A percentile compares a stretch with the other conserved stretches of the same genome.
Conservation (phyloP, 2,888 invertebrate species). For the Latrodectus elegans region DNA sequence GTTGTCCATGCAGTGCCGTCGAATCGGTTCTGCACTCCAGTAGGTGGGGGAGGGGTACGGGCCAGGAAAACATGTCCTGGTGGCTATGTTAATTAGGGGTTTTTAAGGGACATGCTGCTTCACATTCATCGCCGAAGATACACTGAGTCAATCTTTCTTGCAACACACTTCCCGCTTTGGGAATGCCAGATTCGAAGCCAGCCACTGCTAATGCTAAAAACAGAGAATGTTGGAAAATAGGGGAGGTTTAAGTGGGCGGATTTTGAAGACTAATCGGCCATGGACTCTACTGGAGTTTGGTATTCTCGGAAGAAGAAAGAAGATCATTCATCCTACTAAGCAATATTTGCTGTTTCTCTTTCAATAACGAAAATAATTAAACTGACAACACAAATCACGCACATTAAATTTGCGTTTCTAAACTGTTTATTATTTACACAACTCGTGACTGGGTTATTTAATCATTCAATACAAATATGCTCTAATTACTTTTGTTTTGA, state of each 20-base stretch:
- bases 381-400: too few species aligned
- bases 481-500: too few species aligned
- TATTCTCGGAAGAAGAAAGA: background rate
- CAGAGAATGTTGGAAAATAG: conserved; percentile 44
- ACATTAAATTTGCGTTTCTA: too few species aligned
- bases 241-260: conserved; percentile 60
- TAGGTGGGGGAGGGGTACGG: conserved; percentile 66
- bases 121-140: conserved; percentile 67
- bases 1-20: conserved; percentile 68
- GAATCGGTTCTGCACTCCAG: conserved; percentile 61
- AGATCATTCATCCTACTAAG: too few species aligned
- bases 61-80: conserved; percentile 67
- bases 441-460: too few species aligned
- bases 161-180: conserved; percentile 68
- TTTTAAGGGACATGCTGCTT: conserved; percentile 66
- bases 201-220: conserved; percentile 67
- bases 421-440: too few species aligned
- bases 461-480: too few species aligned
- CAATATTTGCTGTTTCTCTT: too few species aligned
- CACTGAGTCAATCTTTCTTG: conserved; percentile 67
- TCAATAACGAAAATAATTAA: too few species aligned
- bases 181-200: conserved; percentile 67
- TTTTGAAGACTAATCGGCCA: conserved; percentile 55
- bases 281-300: conserved; percentile 45
- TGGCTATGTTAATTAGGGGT: conserved; percentile 66